Conservation (phyloP, 2,113 vertebrate species). For the Protomyctophum bolini region DNA sequence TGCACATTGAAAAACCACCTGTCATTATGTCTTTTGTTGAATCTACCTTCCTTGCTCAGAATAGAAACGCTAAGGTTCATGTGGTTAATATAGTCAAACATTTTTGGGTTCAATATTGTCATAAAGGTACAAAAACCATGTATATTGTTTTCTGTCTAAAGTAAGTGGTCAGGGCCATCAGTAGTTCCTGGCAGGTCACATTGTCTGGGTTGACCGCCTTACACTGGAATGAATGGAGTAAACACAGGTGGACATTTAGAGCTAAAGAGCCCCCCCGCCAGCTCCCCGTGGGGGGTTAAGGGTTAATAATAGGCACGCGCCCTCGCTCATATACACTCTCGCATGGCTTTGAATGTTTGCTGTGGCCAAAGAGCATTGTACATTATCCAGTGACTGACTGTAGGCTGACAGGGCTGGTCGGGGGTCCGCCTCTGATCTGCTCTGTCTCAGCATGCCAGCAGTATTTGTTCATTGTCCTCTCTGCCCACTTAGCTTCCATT, state of each 20-base stretch:
- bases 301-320: slow-evolving; percentile 56
- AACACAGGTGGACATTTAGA: slow-evolving; percentile 46
- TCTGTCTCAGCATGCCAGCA: slow-evolving; percentile 52
- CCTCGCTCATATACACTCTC: slow-evolving; percentile 43
- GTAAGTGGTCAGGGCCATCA: background rate
- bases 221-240: slow-evolving; percentile 28
- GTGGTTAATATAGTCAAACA: no score
- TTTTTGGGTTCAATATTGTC: no score
- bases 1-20: no score
- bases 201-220: slow-evolving; percentile 28
- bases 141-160: no score
- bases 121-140: no score
- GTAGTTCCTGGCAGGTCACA: slow-evolving; percentile 15
- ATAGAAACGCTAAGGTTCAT: no score
- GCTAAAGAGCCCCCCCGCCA: slow-evolving; percentile 37
- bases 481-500: slow-evolving; percentile 58
- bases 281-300: slow-evolving; percentile 37
- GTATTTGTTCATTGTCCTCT: slow-evolving; percentile 48
- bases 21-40: no score
- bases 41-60: no score
- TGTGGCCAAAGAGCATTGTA: slow-evolving; percentile 58
- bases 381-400: slow-evolving; percentile 55
- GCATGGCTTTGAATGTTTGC: slow-evolving; percentile 37
- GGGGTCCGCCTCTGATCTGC: slow-evolving; percentile 45
- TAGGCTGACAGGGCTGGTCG: slow-evolving; percentile 44